Base-by-base conservation (phyloP, 2,888 invertebrate species). In the Beris morrisii region DNA sequence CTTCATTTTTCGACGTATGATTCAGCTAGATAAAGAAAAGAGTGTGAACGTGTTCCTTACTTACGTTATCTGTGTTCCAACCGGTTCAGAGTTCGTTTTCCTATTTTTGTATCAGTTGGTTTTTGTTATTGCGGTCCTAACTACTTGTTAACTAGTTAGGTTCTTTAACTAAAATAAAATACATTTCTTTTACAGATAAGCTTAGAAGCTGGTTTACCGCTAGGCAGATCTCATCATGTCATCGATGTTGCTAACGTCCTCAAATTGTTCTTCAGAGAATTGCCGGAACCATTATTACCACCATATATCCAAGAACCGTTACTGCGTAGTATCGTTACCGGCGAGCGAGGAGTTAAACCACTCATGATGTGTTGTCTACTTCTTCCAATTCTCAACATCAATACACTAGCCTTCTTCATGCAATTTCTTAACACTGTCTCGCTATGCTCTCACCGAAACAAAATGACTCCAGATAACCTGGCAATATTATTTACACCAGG, bases 401-500 rank as follows among this genome's bases (percentile, higher is more conserved):
- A 91, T 77, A 88, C 92, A 2, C 79, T 95, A 44, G 88, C 90
- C 69, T 94, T 90, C 82, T 84, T 93, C 67, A 89, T 94, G 88
- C 89, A 90, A 84, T 78, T 77, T 59, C 70, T 79, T 0, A 67
- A 75, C 54, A 75, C 76, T 0, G 74, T 95, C 38, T 86, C 92
- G 6, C 82, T 84, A 38, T 84, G 86, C 74, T 86, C 88, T 59
- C 83, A 85, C 57, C 83, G 84, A 57, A 95, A 95, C 78, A 88
- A 90, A 78, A 96, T 96, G 95, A 87, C 89, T 72, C 82, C 87
- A 0, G 87, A 88, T 61, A 95, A 95, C 81, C 82, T 95, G 70
- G 90, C 95, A 1, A 90, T 93, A 71, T 89, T 95, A 32, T 83
- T 95, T 77, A 89, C 92, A 0, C 95, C 95, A 0, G 92, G 92